Conservation (phyloP, 2,888 invertebrate species). For the Bugulina stolonifera region DNA sequence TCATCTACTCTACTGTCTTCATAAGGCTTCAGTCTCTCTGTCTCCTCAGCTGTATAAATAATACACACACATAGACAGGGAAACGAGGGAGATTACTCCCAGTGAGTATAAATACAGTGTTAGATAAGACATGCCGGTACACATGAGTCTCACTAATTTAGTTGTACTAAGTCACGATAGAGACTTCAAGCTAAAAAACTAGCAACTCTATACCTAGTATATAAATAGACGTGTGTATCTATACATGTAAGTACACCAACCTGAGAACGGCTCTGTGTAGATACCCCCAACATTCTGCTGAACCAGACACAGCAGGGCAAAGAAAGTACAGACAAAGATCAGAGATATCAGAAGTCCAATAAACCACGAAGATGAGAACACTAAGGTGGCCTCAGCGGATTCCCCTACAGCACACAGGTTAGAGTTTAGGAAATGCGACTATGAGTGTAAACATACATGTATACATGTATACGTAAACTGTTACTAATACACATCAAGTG, state of each 20-base stretch:
- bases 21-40: conserved; percentile 14
- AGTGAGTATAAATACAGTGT: too few species aligned
- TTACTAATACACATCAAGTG: too few species aligned
- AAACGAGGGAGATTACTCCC: too few species aligned
- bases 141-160: too few species aligned
- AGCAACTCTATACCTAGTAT: too few species aligned
- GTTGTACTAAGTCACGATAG: too few species aligned
- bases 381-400: conserved; percentile 26
- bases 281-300: conserved; percentile 19
- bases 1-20: conserved; percentile 1
- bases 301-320: conserved; percentile 39
- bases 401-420: not conserved
- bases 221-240: too few species aligned
- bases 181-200: too few species aligned
- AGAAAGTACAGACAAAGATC: conserved; percentile 42
- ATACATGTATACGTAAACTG: too few species aligned
- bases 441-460: too few species aligned
- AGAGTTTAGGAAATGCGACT: not conserved
- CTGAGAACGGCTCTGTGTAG: not conserved
- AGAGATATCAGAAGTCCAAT: conserved; percentile 49
- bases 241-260: not conserved
- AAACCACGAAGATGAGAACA: conserved; percentile 53
- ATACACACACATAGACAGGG: too few species aligned
- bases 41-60: not conserved
- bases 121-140: too few species aligned